Evolutionary conservation across 2,797 vertebrate genomes (phyloP), one percentile per base, ranked within the genome.

Genomic region (Tenualosa thibaudeaui): DNA sequence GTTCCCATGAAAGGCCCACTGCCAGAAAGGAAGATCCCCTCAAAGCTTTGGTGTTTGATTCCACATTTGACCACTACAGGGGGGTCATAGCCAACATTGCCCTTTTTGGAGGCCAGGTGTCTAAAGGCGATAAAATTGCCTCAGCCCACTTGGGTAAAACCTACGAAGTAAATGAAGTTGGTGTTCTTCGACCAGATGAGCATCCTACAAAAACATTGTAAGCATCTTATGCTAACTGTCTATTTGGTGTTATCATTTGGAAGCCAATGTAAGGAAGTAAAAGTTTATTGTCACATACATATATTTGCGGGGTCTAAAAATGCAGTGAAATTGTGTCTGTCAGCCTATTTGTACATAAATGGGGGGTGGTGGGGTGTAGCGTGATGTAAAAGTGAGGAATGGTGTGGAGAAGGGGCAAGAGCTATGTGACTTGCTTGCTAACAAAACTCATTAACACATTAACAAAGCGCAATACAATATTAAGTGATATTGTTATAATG

Each of bases 21-120:
- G 95, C 92, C 7, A 93, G 88, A 19, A 71, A 85, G 3, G 85
- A 93, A 15, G 96, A 96, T n/a, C 96, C 97, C 0, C 89, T 99
- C 87, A 97, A 94, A 93, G 98, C 97, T 22, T 95, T 99, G 58
- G 97, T 99, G 49, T 99, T 99, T 89, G 98, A 99, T 90, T 99
- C 98, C 15, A 97, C 92, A 26, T 99, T 98, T 85, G 97, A 99
- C 91, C 97, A 97, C 87, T 99, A 98, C 82, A 95, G 98, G 92
- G 98, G 98, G 2, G 97, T 98, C 24, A 88, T 99, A 90, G 96
- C 98, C 84, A 99, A 96, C 89, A 91, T 99, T 7, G 97, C 97
- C 0, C 89, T 99, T 49, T 96, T 97, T 83, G 97, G 96, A 65
- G 98, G 98, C 26, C 90, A 91, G 81, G 94, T 99, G 90, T 93